Percentiles rank a stretch among this genome's conserved stretches.
phyloP scores from a whole-genome alignment of 2,888 invertebrate species.

The Nemoura dubitans region DNA sequence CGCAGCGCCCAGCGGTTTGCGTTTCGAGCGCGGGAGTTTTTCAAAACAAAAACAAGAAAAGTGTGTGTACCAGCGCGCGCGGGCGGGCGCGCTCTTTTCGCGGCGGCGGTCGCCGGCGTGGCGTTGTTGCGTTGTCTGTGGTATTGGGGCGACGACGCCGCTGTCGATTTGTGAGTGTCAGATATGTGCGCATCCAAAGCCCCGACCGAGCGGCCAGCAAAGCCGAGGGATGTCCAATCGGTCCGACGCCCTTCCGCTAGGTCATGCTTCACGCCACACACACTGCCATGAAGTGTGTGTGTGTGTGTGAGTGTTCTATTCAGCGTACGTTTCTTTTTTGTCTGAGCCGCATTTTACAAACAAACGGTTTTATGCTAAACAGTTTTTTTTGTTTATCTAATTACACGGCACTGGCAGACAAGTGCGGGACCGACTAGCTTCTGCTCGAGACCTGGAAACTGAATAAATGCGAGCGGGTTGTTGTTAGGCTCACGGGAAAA shows the following conservation, averaged over 20 bases:
- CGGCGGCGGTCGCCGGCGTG: too few relatives aligned
- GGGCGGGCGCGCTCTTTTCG: not conserved
- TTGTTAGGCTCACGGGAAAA: not conserved
- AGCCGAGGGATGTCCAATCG: not conserved
- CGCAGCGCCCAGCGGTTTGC: not conserved
- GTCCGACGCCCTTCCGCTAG: not conserved
- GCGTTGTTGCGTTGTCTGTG: not conserved
- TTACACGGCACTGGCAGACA: not conserved
- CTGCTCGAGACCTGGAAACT: not conserved
- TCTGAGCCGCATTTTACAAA: not conserved
- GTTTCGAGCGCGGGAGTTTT: not conserved
- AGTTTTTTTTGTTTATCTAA: not conserved
- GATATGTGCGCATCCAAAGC: not conserved
- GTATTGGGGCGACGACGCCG: not conserved
- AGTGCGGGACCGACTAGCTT: not conserved
- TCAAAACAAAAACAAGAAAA: not conserved
- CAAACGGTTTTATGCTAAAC: constrained; percentile 7
- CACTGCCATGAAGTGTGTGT: not conserved
- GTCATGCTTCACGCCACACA: constrained; percentile 12
- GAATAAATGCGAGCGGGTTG: not conserved
- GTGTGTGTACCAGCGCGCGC: too few relatives aligned
- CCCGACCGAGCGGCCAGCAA: not conserved
- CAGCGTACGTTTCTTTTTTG: not conserved
- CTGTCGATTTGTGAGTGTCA: not conserved
- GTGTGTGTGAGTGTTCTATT: not conserved